These are phyloP conservation scores for Philhelius pedissequus DNA, from an alignment of 2,888 invertebrate species.

Conservation along the genomic window DNA sequence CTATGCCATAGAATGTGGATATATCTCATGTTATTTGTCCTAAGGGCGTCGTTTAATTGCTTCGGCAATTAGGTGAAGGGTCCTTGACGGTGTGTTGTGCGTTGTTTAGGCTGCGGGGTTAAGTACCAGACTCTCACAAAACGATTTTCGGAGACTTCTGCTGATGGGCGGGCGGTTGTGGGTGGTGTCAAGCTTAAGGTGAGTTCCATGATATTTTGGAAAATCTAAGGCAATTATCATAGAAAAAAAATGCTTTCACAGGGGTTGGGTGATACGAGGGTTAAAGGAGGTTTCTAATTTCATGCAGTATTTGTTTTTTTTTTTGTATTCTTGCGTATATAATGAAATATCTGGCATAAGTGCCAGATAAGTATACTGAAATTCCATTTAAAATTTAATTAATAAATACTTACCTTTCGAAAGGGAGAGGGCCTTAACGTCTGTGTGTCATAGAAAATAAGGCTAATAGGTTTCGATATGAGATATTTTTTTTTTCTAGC, in stretches of 20 bases:
- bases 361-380: slow-evolving; percentile 14
- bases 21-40: slow-evolving; percentile 76
- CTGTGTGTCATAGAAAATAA: too few relatives aligned
- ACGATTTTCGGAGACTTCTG: slow-evolving; percentile 43
- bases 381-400: slow-evolving; percentile 54
- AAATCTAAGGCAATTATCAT: slow-evolving; percentile 67
- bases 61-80: slow-evolving; percentile 71
- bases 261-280: neutral
- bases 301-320: neutral
- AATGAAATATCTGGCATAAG: slow-evolving; percentile 53
- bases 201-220: slow-evolving; percentile 59
- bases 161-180: neutral
- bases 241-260: slow-evolving; percentile 29
- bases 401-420: slow-evolving; percentile 18
- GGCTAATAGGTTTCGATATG: too few relatives aligned
- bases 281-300: neutral
- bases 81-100: slow-evolving; percentile 58
- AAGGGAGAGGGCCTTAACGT: too few relatives aligned
- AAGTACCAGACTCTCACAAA: slow-evolving; percentile 51
- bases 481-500: too few relatives aligned
- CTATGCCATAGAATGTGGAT: slow-evolving; percentile 46
- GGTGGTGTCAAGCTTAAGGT: slow-evolving; percentile 54
- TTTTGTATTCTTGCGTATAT: neutral
- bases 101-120: slow-evolving; percentile 36
- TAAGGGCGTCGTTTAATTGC: slow-evolving; percentile 79